Evolutionary conservation across 2,113 vertebrate species (phyloP), one percentile per base, ranked within the genome.

Genomic region (Athene noctua): DNA sequence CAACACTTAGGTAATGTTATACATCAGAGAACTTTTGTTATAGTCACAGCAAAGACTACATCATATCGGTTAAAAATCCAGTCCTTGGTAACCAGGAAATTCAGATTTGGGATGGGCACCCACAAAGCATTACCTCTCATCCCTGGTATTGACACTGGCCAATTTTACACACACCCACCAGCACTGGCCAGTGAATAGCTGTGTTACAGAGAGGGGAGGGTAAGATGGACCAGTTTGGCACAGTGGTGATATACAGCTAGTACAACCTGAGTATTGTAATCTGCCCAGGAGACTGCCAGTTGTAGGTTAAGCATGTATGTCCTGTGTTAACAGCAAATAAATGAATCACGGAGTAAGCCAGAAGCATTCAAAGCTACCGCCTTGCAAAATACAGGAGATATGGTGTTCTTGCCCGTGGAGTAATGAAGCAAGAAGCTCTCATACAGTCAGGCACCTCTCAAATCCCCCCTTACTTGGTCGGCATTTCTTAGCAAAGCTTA

Each of bases 191-290:
- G n/a, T 17, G 19, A 83, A 68, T 1, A 72, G 5, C 38, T 72
- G 25, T 27, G 25, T n/a, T 66, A 22, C 51, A 36, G 51, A 44
- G 19, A 54, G 5, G 3, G 8, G 5, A 25, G 14, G 15, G 15
- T 34, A 15, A 80, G 6, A 15, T 81, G 74, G 25, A 78, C 4
- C 12, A 6, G 7, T 51, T 25, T 51, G 70, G 19, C 47, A 36
- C 25, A 59, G 47, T 26, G 27, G 20, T 19, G 46, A 29, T 34
- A 54, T 8, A 27, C 25, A 85, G 32, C 19, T 11, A 6, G 25
- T 4, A 10, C 8, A 22, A 22, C 11, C 11, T 12, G 4, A 16
- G 32, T n/a, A 42, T 6, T 6, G 2, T 0, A 0, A 55, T 34
- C 25, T 2, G 1, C 18, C 27, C 38, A 34, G 38, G 21, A 78